phyloP scores from a whole-genome alignment of 2,113 vertebrate genomes.

The Carassius gibelio region DNA sequence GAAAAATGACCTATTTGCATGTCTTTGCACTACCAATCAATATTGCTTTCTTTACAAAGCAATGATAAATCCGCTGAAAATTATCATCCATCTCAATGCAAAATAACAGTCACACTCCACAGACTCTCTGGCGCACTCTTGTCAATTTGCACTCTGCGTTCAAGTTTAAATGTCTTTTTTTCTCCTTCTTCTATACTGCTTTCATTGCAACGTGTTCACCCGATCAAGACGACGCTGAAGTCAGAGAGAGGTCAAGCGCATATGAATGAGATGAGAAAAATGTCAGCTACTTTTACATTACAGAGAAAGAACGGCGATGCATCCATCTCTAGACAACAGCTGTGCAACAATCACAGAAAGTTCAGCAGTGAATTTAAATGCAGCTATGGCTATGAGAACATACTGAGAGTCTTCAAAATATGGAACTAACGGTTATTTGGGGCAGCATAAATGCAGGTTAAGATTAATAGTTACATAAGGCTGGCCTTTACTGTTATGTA shows the following conservation, averaged over 20 bases:
- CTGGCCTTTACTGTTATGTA: conserved; percentile 10
- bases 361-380: conserved; percentile 52
- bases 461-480: conserved; percentile 11
- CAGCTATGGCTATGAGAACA: conserved; percentile 12
- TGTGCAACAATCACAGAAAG: conserved; percentile 55
- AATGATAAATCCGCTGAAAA: conserved; percentile 35
- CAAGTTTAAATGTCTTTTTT: conserved; percentile 25
- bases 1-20: conserved; percentile 23
- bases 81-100: conserved; percentile 27
- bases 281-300: conserved; percentile 50
- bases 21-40: neutral
- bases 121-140: conserved; percentile 27
- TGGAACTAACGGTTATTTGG: neutral
- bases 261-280: conserved; percentile 45
- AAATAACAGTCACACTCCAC: conserved; percentile 36
- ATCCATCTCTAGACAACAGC: conserved; percentile 43
- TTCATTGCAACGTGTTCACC: conserved; percentile 15
- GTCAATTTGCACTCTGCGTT: conserved; percentile 21
- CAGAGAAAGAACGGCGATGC: conserved; percentile 25
- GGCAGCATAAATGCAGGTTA: neutral
- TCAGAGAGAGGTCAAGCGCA: conserved; percentile 63
- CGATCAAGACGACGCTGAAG: conserved; percentile 46
- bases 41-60: conserved; percentile 30
- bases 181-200: neutral
- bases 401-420: neutral